These are phyloP conservation scores for Intellagama lesueurii DNA, from an alignment of 2,797 vertebrate species.

Conservation along the genomic window DNA sequence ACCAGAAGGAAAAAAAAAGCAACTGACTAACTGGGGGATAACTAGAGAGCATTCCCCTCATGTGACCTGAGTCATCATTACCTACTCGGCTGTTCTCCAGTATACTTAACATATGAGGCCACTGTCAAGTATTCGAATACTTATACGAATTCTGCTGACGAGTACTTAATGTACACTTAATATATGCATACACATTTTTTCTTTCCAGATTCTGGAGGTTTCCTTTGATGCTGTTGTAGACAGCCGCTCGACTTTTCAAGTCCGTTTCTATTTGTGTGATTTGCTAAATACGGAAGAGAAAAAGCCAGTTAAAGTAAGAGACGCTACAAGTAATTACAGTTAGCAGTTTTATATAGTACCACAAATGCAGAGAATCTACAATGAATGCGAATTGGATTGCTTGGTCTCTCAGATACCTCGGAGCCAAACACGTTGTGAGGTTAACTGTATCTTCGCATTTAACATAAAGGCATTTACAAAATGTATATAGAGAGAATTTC, in stretches of 20 bases:
- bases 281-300: slow-evolving; percentile 80
- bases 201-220: slow-evolving; percentile 84
- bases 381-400: neutral
- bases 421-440: neutral
- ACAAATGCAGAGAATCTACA: neutral
- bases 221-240: slow-evolving; percentile 86
- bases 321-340: neutral
- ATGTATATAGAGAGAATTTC: neutral
- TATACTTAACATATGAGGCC: neutral
- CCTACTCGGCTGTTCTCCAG: too few species aligned
- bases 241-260: slow-evolving; percentile 84
- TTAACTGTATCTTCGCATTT: neutral
- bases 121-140: neutral
- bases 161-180: neutral
- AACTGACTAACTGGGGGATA: too few species aligned
- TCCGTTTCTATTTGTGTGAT: slow-evolving; percentile 89
- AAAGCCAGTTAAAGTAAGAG: slow-evolving; percentile 5
- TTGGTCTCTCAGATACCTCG: neutral
- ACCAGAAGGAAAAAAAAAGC: too few species aligned
- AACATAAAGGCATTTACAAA: neutral
- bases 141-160: neutral
- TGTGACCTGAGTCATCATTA: too few species aligned
- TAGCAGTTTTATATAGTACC: neutral
- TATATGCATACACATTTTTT: slow-evolving; percentile 84
- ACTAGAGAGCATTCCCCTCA: too few species aligned